Evolutionary conservation across 2,797 vertebrate genomes (phyloP).

Genomic region (Pelochelys cantorii): DNA sequence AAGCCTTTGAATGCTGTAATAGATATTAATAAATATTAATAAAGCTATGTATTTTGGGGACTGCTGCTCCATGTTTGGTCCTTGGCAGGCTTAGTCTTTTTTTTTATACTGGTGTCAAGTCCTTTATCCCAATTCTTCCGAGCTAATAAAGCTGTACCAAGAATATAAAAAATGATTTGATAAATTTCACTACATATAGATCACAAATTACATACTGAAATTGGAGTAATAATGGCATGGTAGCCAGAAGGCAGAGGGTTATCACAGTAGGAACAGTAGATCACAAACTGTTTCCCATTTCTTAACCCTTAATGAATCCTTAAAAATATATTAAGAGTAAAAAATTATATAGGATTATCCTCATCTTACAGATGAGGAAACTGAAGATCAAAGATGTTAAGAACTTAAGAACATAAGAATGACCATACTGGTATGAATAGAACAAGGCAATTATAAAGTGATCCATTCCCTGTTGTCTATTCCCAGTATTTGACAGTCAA

Average conservation of each 20-base stretch:
- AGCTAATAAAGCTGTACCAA: background rate
- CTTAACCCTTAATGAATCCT: background rate
- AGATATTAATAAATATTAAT: slow-evolving; percentile 38
- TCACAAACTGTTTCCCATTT: background rate
- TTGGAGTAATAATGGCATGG: background rate
- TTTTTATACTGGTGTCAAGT: slow-evolving; percentile 11
- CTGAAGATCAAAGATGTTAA: background rate
- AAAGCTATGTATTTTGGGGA: slow-evolving; percentile 33
- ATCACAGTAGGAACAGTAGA: background rate
- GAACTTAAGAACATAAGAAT: background rate
- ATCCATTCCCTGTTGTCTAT: background rate
- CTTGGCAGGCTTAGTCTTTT: background rate
- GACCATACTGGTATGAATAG: background rate
- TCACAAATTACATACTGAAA: background rate
- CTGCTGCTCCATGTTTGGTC: slow-evolving; percentile 21
- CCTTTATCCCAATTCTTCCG: background rate
- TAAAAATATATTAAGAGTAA: background rate
- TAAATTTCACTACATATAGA: slow-evolving; percentile 7
- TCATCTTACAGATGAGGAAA: background rate
- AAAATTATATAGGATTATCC: background rate
- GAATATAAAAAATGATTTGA: background rate
- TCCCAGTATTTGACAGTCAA: background rate
- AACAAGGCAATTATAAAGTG: background rate
- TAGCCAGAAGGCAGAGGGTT: background rate
- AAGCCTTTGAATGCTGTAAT: slow-evolving; percentile 24